Percentiles rank a stretch among this genome's conserved stretches.
phyloP scores from a whole-genome alignment of 2,113 vertebrate species.

The Strigops habroptila region DNA sequence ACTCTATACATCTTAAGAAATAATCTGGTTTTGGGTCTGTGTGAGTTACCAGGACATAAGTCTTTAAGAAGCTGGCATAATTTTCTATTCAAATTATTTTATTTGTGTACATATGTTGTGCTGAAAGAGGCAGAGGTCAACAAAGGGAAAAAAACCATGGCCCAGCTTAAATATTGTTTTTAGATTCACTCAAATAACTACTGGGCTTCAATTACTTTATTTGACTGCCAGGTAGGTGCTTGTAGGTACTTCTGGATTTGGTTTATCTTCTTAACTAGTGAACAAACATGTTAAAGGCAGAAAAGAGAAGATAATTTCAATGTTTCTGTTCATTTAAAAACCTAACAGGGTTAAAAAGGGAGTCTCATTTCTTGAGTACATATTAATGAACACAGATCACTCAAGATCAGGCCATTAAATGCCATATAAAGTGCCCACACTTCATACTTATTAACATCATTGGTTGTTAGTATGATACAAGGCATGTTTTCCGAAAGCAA shows the following conservation, averaged over 20 bases:
- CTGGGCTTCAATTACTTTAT: background rate
- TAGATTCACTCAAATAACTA: background rate
- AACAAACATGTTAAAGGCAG: background rate
- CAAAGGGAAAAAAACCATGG: background rate
- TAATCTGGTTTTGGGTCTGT: background rate
- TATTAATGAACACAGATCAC: background rate
- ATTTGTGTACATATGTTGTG: background rate
- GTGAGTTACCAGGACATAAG: background rate
- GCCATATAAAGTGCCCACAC: background rate
- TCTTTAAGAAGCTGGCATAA: background rate
- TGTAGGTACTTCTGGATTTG: background rate
- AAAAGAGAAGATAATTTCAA: background rate
- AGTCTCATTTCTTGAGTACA: background rate
- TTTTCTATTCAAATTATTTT: background rate
- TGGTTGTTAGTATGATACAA: background rate
- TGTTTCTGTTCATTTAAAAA: background rate
- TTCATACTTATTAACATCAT: background rate
- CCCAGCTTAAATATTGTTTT: background rate
- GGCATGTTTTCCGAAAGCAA: conserved; percentile 5
- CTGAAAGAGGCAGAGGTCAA: background rate
- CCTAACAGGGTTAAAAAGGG: accelerated
- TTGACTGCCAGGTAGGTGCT: background rate
- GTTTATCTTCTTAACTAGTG: background rate
- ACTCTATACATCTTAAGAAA: background rate
- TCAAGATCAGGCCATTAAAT: background rate